phyloP scores from a whole-genome alignment of 2,113 vertebrate genomes.

The Rhinoderma darwinii region DNA sequence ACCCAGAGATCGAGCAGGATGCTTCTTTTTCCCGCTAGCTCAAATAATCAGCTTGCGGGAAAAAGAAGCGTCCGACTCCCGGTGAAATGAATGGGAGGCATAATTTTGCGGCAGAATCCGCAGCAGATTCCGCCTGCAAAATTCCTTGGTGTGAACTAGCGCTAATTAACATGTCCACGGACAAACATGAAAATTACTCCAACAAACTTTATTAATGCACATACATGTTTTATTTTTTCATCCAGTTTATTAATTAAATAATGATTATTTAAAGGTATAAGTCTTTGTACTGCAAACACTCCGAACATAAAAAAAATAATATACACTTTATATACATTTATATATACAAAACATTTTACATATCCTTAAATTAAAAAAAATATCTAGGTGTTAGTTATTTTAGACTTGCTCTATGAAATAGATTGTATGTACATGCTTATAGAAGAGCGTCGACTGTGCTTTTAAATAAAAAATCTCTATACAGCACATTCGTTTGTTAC shows the following conservation, averaged over 20 bases:
- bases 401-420: background rate
- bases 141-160: too few relatives aligned
- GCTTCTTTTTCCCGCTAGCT: too few relatives aligned
- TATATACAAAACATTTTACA: conserved; percentile 18
- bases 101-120: too few relatives aligned
- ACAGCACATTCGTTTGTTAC: background rate
- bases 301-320: conserved; percentile 18
- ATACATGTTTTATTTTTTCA: background rate
- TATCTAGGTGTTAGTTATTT: background rate
- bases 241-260: conserved; percentile 6
- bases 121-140: too few relatives aligned
- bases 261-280: background rate
- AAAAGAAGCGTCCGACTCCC: too few relatives aligned
- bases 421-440: background rate
- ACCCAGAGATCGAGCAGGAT: too few relatives aligned
- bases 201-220: conserved; percentile 11
- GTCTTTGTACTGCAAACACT: conserved; percentile 21
- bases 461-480: background rate
- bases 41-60: too few relatives aligned
- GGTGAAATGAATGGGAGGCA: too few relatives aligned
- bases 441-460: background rate
- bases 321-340: conserved; percentile 13
- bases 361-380: background rate
- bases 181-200: background rate
- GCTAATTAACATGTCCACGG: background rate